Evolutionary conservation across 2,113 vertebrate genomes (phyloP).

Genomic region (Cavia aperea): DNA sequence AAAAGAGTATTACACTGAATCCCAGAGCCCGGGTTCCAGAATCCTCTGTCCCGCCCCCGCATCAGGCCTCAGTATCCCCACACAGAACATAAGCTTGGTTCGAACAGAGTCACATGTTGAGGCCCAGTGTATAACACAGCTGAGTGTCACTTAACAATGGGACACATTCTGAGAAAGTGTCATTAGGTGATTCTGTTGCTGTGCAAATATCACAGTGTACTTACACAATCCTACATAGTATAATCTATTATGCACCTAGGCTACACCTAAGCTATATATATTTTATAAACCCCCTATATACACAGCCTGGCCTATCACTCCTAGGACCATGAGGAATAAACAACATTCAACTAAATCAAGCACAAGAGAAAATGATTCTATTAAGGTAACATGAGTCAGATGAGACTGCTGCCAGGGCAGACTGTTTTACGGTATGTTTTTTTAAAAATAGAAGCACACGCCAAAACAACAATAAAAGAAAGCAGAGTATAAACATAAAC

Average conservation of each 20-base stretch:
- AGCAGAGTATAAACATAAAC: neutral
- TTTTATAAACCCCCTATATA: neutral
- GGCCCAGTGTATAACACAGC: neutral
- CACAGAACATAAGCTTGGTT: neutral
- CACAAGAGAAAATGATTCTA: neutral
- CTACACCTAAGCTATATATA: neutral
- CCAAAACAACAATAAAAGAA: neutral
- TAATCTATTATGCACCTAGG: neutral
- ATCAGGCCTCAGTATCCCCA: neutral
- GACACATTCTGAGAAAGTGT: neutral
- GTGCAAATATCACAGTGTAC: neutral
- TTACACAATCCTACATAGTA: neutral
- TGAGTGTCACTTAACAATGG: neutral
- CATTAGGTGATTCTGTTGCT: neutral
- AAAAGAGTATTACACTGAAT: neutral
- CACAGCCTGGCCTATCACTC: neutral
- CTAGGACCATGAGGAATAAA: neutral
- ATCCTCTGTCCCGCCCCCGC: neutral
- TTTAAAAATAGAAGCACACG: neutral
- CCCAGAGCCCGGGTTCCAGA: neutral
- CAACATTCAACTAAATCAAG: neutral
- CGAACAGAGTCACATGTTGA: neutral
- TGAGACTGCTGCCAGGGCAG: neutral
- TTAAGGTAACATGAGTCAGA: neutral
- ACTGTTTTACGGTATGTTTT: neutral